Evolutionary conservation across 1,140 invertebrate genomes (phyloP), one percentile per base, ranked within the genome.

Genomic region (Drosophila tsacasi): DNA sequence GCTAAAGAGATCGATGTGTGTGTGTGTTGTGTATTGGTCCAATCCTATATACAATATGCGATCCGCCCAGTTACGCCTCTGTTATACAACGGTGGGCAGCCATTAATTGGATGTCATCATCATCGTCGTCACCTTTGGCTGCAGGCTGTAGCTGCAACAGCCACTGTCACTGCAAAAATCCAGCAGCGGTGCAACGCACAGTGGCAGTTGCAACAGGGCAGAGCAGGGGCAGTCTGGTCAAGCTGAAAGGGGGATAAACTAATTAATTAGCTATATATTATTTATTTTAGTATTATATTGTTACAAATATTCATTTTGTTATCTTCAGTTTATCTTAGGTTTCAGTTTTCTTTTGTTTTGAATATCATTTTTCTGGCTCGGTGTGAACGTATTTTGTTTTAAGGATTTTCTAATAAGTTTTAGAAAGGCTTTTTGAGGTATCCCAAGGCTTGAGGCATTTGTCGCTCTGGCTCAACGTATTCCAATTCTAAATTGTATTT

Each of bases 111-210:
- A 73, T 74, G 71, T 74, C 71, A 74, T 73, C 71, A 73, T 73
- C 71, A 52, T 74, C 25, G n/a, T n/a, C n/a, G 68, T 73, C 71
- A 74, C 71, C 71, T 74, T 73, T 74, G 71, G 25, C 49, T 68
- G 67, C 64, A 67, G 50, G 17, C n/a, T 67, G 67, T 30, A 66
- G 37, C 12, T 15, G 37, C 55, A 23, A 44, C 10, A 44, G 17
- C 39, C 17, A n/a, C 39, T 19, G n/a, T 44, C 42, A 21, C n/a
- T 21, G 40, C n/a, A 42, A 42, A 42, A 42, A 42, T 19, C 9
- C 42, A 19, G 12, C 42, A 44, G 42, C 12, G 42, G 42, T 21
- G 44, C 44, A 46, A 32, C n/a, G 5, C n/a, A 8, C n/a, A 68
- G 23, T 32, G 25, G 23, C 64, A 69, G 15, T 37, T 8, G 32